These are phyloP conservation scores for Lophotis ruficrista DNA, from an alignment of 2,113 vertebrate genomes.

Conservation along the genomic window DNA sequence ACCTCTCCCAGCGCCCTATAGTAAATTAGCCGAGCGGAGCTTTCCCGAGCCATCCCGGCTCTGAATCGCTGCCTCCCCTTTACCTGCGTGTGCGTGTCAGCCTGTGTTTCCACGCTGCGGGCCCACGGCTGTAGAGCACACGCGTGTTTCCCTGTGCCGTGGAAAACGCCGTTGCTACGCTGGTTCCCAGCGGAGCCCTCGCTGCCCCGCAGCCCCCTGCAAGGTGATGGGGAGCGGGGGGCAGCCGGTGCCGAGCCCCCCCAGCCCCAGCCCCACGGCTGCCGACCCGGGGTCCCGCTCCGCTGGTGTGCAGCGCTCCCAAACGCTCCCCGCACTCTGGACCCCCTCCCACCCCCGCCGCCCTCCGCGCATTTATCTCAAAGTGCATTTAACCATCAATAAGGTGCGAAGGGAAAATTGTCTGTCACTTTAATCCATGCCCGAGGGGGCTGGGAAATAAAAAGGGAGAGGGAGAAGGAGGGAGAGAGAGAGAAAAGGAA, in stretches of 20 bases:
- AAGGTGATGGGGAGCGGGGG: neutral
- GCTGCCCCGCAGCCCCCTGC: neutral
- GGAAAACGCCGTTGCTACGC: neutral
- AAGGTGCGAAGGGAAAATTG: constrained; percentile 82
- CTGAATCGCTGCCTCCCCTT: neutral
- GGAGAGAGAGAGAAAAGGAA: constrained; percentile 41
- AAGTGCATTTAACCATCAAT: constrained; percentile 81
- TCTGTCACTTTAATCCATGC: constrained; percentile 81
- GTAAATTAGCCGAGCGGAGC: constrained; percentile 38
- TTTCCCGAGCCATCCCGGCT: neutral
- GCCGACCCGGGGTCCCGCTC: neutral
- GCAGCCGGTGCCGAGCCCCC: neutral
- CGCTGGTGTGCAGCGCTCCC: neutral
- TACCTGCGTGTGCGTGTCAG: constrained; percentile 11
- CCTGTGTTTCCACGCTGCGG: neutral
- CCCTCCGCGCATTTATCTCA: constrained; percentile 71
- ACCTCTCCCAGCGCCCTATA: constrained; percentile 24
- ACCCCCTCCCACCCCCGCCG: neutral
- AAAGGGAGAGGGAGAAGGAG: constrained; percentile 60
- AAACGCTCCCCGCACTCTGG: neutral
- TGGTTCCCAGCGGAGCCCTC: neutral
- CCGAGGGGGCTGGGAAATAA: constrained; percentile 78
- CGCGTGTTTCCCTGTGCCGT: neutral
- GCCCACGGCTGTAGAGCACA: neutral
- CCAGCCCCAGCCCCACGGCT: neutral